A percentile compares a stretch with the other conserved stretches of the same genome.
Evolutionary conservation across 2,888 invertebrate genomes (phyloP).

Genomic region (Platerodrilus igneus): DNA sequence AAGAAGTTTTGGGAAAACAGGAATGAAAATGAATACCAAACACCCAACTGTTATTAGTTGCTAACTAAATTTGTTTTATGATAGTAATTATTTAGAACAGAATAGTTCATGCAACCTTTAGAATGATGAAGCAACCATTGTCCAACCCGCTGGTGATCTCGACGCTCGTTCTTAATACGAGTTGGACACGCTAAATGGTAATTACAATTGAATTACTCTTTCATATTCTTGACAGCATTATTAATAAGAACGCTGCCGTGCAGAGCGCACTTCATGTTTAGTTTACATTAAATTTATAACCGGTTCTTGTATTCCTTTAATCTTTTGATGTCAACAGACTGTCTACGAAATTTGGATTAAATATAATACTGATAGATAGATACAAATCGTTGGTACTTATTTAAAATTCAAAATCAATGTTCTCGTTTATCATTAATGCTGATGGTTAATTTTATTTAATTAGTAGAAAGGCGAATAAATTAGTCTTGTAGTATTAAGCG

Average conservation of each 20-base stretch:
- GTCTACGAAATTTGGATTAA: too few relatives aligned
- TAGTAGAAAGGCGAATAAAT: too few relatives aligned
- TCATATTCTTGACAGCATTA: constrained; percentile 40
- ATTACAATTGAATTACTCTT: constrained; percentile 43
- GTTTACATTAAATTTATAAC: constrained; percentile 39
- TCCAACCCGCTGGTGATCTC: constrained; percentile 30
- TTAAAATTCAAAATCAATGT: too few relatives aligned
- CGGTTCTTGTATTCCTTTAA: constrained; percentile 18
- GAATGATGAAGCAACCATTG: constrained; percentile 25
- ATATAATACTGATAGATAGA: too few relatives aligned
- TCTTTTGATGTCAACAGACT: too few relatives aligned
- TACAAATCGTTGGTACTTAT: too few relatives aligned
- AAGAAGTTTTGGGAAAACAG: too few relatives aligned
- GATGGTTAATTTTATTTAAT: too few relatives aligned
- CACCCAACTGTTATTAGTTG: too few relatives aligned
- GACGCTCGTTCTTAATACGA: constrained; percentile 33
- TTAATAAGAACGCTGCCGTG: constrained; percentile 36
- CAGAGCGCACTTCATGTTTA: constrained; percentile 35
- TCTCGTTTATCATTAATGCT: too few relatives aligned
- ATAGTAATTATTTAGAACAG: constrained; percentile 18
- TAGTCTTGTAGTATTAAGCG: constrained; percentile 18
- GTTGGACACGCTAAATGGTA: constrained; percentile 41
- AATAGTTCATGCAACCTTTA: constrained; percentile 18
- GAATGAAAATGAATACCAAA: too few relatives aligned
- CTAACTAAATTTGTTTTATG: too few relatives aligned